Conservation (phyloP, 2,113 vertebrate species). For the Rutilus rutilus region DNA sequence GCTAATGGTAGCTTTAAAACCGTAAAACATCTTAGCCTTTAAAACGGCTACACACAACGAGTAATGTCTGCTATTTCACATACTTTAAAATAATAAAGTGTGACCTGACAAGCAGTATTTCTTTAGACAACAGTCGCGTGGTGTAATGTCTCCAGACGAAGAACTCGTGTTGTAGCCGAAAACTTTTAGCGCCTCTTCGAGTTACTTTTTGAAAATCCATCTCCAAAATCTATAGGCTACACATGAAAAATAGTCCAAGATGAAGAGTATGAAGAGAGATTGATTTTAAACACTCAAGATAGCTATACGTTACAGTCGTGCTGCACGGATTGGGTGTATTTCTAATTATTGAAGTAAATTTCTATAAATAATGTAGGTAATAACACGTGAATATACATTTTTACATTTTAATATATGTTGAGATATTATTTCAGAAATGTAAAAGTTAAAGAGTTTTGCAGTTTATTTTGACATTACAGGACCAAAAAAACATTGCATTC, state of each 20-base stretch:
- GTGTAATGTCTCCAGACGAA: background rate
- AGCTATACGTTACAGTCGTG: background rate
- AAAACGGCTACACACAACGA: background rate
- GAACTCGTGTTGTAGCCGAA: background rate
- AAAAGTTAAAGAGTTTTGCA: background rate
- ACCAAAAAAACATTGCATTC: too few species aligned
- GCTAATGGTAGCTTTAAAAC: constrained; percentile 3
- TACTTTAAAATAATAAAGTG: background rate
- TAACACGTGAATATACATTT: background rate
- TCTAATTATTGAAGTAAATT: background rate
- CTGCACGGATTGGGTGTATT: too few species aligned
- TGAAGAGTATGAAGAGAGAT: background rate
- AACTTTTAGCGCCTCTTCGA: background rate
- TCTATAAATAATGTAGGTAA: background rate
- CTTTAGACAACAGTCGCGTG: background rate
- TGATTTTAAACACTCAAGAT: background rate
- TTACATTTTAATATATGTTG: background rate
- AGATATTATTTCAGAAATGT: background rate
- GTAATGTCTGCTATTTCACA: background rate
- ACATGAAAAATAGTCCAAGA: background rate
- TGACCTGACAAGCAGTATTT: background rate
- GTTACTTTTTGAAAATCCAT: background rate
- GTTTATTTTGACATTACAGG: background rate
- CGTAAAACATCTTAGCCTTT: background rate
- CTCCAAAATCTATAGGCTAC: background rate